Base-by-base conservation (phyloP, 2,888 invertebrate species). In the Cheilosia vulpina region DNA sequence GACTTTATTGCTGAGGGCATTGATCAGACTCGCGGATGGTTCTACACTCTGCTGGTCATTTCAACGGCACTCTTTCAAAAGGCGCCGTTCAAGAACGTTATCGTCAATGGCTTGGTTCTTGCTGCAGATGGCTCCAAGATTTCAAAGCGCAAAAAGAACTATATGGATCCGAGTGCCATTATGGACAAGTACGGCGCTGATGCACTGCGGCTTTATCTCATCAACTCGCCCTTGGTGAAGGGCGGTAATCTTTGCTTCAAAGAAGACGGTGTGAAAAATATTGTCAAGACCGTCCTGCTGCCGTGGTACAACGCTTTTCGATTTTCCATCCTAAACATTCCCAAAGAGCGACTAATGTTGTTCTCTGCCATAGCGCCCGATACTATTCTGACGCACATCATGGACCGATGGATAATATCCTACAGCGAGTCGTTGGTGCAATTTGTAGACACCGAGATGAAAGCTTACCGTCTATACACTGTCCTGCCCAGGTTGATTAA, bases 121-220 rank as follows among this genome's bases (percentile, higher is more conserved):
- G 98, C 98, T 19, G 92, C 96, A 65, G 98, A 99, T 93, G 99
- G 99, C 0, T 97, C 98, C 91, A 99, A 99, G 92, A 99, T 99
- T 98, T 98, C 98, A 0, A 99, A 99, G 91, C 94, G 98, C 53
- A 98, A 98, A 93, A 97, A 98, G 92, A 99, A 99, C 91, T 99
- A 98, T 92, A 98, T 98, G 0, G 98, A 99, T 93, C 98, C 98
- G 3, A 93, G 97, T 91, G 95, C 96, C 89, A 94, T 98, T 15
- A 95, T 97, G 1, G 92, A 95, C 66, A 97, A 97, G 91, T 98
- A 96, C 91, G 98, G 99, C 5, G 98, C 98, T 2, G 99, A 99
- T 93, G 98, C 98, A 62, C 93, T 99, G 57, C 94, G 98, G 85
- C 93, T 99, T 45, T 99, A 99, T 92, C 94, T 99, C 69, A 96